Base-by-base conservation (phyloP, 2,113 vertebrate species). In the Accipiter virgatus region DNA sequence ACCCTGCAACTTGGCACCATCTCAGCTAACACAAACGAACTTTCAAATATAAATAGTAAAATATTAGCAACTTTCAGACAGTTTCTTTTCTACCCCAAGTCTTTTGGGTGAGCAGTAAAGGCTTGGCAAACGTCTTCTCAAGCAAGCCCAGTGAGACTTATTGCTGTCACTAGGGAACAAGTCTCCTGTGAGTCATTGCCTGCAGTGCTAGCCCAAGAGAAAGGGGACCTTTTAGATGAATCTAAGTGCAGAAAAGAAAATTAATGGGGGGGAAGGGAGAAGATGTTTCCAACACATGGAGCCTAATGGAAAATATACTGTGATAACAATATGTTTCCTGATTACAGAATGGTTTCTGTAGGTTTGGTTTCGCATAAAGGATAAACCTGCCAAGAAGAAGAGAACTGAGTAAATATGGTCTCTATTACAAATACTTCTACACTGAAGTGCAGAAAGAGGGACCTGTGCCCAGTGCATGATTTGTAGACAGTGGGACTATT, bases 361-460 rank as follows among this genome's bases (percentile, higher is more conserved):
- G 70, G n/a, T 82, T 94, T 86, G 73, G 50, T 95, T 97, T 94
- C 16, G 4, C 81, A 48, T 72, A 71, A 95, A 94, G 83, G 43
- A 59, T 72, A 95, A 92, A 91, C 61, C 70, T 95, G 95, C 93
- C 96, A 97, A 94, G 27, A 63, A 96, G 94, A 97, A 97, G 97
- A 97, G 86, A 94, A 90, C 81, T 79, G 80, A 98, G 75, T 42
- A 96, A 97, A 96, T 88, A 80, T 68, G 87, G 94, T 97, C 94
- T 96, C 61, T 93, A 85, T 96, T 98, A 95, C 86, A 96, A 98
- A 98, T 68, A 71, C 82, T 95, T 93, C 79, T 78, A 68, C 90
- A 93, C 79, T 92, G 91, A 97, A 95, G 70, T 85, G 40, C 65
- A 96, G 81, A 94, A 95, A 66, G 79, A 97, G 72, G 93, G 88